Percentiles rank a stretch among this genome's conserved stretches.
phyloP scores from a whole-genome alignment of 2,797 vertebrate genomes.

The Tokudaia tokunoshimensis region DNA sequence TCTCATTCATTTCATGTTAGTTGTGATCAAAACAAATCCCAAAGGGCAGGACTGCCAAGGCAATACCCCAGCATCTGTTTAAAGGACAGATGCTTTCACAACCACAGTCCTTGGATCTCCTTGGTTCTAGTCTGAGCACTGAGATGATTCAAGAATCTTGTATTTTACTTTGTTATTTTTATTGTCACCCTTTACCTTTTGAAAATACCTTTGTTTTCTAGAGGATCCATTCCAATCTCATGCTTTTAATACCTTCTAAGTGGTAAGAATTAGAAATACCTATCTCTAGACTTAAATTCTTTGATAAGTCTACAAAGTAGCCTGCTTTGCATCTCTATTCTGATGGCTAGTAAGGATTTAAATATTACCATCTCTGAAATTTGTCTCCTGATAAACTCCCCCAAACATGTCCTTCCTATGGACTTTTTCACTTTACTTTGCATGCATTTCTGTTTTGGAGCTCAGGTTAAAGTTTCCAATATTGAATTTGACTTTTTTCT shows the following conservation, averaged over 20 bases:
- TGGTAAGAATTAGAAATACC: not conserved
- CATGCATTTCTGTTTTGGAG: slow-evolving; percentile 19
- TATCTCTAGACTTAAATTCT: not conserved
- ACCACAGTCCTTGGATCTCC: not conserved
- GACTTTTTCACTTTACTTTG: not conserved
- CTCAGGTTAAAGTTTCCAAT: slow-evolving; percentile 3
- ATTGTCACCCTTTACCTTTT: slow-evolving; percentile 41
- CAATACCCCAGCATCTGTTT: not conserved
- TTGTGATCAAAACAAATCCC: slow-evolving; percentile 8
- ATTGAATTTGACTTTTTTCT: not conserved
- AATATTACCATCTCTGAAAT: slow-evolving; percentile 13
- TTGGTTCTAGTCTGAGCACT: slow-evolving; percentile 32
- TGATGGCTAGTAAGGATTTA: slow-evolving; percentile 19
- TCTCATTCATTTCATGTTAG: slow-evolving; percentile 19
- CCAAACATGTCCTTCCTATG: not conserved
- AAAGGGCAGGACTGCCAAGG: not conserved
- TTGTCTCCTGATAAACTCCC: not conserved
- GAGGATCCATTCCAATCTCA: not conserved
- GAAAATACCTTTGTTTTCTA: not conserved
- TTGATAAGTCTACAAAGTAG: slow-evolving; percentile 24
- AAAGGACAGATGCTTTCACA: not conserved
- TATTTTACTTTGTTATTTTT: slow-evolving; percentile 27
- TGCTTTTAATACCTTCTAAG: not conserved
- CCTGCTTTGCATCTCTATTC: slow-evolving; percentile 10
- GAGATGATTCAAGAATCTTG: slow-evolving; percentile 20